These are phyloP conservation scores for Macrobrachium rosenbergii DNA, from an alignment of 1,140 invertebrate genomes.

Conservation along the genomic window DNA sequence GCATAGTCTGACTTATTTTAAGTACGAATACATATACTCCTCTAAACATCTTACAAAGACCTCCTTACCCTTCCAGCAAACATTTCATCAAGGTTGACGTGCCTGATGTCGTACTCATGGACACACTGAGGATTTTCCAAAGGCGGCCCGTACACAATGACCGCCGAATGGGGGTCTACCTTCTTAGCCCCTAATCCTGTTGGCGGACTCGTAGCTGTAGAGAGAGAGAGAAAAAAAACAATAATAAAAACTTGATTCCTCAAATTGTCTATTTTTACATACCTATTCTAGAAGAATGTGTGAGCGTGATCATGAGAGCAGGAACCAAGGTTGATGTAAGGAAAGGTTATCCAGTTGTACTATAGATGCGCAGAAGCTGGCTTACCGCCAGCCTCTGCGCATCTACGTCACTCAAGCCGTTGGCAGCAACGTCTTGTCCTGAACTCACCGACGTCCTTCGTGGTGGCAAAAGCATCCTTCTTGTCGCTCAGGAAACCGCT, in stretches of 20 bases:
- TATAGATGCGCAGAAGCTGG: too few relatives aligned
- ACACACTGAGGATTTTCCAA: conserved; percentile 33
- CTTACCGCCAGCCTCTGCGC: too few relatives aligned
- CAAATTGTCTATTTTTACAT: too few relatives aligned
- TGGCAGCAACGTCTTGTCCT: too few relatives aligned
- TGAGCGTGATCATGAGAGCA: too few relatives aligned
- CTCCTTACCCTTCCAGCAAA: neutral
- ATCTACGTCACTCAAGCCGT: neutral
- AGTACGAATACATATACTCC: neutral
- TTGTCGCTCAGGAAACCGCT: neutral
- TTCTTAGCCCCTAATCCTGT: neutral
- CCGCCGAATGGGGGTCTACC: neutral
- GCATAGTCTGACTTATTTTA: too few relatives aligned
- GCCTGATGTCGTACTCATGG: conserved; percentile 1
- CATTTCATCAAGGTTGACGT: neutral
- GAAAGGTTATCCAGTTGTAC: too few relatives aligned
- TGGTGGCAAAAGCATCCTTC: conserved; percentile 6
- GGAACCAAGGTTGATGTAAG: too few relatives aligned
- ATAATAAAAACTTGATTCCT: neutral
- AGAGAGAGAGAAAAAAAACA: neutral
- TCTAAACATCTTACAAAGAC: neutral
- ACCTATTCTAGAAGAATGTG: too few relatives aligned
- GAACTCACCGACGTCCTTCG: conserved; percentile 37
- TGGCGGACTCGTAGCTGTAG: conserved; percentile 16
- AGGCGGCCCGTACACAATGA: conserved; percentile 5